phyloP scores from a whole-genome alignment of 2,888 invertebrate genomes.

The Amiota mariae region DNA sequence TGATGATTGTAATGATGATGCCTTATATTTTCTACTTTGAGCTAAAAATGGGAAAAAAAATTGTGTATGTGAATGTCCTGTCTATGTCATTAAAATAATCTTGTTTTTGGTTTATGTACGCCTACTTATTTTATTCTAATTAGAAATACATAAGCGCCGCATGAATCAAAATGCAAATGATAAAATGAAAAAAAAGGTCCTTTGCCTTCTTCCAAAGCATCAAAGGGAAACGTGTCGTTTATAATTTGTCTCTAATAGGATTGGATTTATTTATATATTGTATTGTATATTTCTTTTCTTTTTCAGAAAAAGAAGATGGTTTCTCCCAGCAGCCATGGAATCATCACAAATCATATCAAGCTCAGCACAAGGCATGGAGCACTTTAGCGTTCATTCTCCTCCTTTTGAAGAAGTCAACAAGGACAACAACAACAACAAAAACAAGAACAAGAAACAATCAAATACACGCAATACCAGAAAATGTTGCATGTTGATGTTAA shows the following conservation, averaged over 20 bases:
- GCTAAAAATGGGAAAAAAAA: slow-evolving; percentile 22
- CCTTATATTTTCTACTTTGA: neutral
- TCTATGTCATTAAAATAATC: slow-evolving; percentile 55
- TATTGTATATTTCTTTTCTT: neutral
- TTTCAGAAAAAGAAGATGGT: neutral
- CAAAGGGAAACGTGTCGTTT: slow-evolving; percentile 10
- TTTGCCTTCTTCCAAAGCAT: slow-evolving; percentile 13
- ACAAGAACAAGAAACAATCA: slow-evolving; percentile 30
- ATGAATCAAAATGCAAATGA: slow-evolving; percentile 53
- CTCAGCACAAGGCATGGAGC: too few species aligned
- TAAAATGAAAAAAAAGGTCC: neutral
- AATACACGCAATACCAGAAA: slow-evolving; percentile 27
- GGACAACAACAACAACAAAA: neutral
- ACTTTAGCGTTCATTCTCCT: too few species aligned
- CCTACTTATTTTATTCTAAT: slow-evolving; percentile 18
- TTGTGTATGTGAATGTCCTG: slow-evolving; percentile 29
- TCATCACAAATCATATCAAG: neutral
- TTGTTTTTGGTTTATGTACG: slow-evolving; percentile 28
- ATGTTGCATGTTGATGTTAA: neutral
- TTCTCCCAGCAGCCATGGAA: neutral
- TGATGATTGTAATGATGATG: neutral
- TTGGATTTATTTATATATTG: neutral
- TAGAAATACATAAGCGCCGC: slow-evolving; percentile 26
- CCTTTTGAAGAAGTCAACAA: neutral
- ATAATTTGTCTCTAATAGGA: neutral